Conservation (phyloP, 2,113 vertebrate genomes). For the Parus major region DNA sequence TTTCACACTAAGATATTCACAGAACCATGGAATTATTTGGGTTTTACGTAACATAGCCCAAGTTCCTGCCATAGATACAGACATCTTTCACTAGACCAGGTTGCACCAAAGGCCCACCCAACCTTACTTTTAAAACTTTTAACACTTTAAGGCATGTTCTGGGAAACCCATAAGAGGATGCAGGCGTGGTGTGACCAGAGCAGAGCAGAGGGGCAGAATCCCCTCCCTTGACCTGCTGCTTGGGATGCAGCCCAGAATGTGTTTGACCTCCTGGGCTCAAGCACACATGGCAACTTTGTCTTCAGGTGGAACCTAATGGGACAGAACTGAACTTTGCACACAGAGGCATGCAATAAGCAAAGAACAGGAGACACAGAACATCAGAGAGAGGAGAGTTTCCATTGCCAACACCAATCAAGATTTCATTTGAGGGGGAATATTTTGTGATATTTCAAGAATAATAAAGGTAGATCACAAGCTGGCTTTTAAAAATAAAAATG, state of each 20-base stretch:
- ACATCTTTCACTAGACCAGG: background rate
- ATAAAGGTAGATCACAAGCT: background rate
- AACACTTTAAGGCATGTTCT: background rate
- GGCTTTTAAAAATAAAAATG: background rate
- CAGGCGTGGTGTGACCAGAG: background rate
- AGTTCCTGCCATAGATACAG: accelerated
- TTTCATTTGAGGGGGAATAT: background rate
- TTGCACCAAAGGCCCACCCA: background rate
- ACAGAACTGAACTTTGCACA: background rate
- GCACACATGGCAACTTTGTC: background rate
- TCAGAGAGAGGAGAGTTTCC: background rate
- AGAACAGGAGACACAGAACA: background rate
- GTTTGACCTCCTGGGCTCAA: background rate
- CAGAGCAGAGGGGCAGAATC: accelerated
- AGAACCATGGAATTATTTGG: background rate
- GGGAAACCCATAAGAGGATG: background rate
- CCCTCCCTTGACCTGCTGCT: background rate
- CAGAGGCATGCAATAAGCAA: background rate
- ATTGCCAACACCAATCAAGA: background rate
- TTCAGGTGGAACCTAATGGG: background rate
- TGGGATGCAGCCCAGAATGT: background rate
- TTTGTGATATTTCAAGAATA: background rate
- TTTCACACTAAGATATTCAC: background rate
- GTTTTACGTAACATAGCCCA: background rate
- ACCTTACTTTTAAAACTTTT: background rate